Evolutionary conservation across 2,113 vertebrate genomes (phyloP).

Genomic region (Lethenteron reissneri): DNA sequence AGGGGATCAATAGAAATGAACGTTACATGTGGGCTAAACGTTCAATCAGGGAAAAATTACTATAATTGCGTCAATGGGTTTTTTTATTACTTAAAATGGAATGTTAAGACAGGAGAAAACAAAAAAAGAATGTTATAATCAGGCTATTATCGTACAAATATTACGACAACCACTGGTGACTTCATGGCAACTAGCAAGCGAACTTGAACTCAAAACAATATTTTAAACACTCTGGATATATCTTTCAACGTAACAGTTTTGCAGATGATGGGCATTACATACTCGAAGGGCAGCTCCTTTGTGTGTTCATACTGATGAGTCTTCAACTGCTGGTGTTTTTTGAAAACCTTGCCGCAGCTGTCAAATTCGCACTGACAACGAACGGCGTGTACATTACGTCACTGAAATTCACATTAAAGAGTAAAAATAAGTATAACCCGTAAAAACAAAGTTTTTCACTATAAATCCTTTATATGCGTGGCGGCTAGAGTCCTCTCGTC

Average conservation of each 20-base stretch:
- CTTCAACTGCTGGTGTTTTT: conserved; percentile 54
- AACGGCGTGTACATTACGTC: conserved; percentile 8
- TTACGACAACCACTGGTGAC: not conserved
- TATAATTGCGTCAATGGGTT: too few species aligned
- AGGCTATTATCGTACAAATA: not conserved
- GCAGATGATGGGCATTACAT: conserved; percentile 16
- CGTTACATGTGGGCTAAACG: too few species aligned
- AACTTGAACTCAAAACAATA: not conserved
- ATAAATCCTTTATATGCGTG: too few species aligned
- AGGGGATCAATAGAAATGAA: too few species aligned
- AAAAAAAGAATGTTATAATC: not conserved
- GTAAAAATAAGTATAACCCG: not conserved
- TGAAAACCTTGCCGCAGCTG: conserved; percentile 44
- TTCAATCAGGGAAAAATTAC: too few species aligned
- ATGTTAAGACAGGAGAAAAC: not conserved
- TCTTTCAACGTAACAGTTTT: not conserved
- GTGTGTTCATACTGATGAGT: conserved; percentile 43
- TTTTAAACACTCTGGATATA: not conserved
- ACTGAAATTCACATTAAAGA: not conserved
- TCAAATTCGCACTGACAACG: conserved; percentile 36
- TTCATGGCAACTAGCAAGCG: not conserved
- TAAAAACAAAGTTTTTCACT: too few species aligned
- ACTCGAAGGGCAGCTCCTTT: conserved; percentile 37
- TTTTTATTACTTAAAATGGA: not conserved
- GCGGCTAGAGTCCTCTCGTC: too few species aligned